phyloP scores from a whole-genome alignment of 2,113 vertebrate genomes.

The Microcebus tavaratra region DNA sequence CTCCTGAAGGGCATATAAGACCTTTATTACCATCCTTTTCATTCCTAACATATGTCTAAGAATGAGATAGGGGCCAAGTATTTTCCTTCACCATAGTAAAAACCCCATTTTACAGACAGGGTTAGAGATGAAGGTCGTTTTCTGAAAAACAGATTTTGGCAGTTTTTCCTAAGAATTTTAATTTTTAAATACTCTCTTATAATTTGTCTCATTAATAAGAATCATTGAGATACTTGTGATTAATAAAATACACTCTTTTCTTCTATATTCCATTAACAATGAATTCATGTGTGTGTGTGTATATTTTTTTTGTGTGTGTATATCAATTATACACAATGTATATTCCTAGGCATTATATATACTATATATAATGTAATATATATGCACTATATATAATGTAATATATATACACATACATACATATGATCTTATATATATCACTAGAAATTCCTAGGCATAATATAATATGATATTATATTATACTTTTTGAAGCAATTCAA shows the following conservation, averaged over 20 bases:
- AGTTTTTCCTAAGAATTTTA: slow-evolving; percentile 53
- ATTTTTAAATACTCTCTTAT: slow-evolving; percentile 45
- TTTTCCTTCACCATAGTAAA: slow-evolving; percentile 51
- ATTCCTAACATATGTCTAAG: slow-evolving; percentile 68
- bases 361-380: too few relatives aligned
- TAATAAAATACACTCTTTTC: slow-evolving; percentile 44
- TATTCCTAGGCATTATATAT: not conserved
- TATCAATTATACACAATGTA: not conserved
- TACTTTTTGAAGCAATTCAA: not conserved
- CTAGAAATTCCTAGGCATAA: not conserved
- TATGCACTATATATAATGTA: not conserved
- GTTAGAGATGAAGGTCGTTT: slow-evolving; percentile 31
- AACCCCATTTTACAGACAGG: slow-evolving; percentile 70
- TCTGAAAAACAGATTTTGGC: slow-evolving; percentile 46
- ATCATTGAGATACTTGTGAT: slow-evolving; percentile 32
- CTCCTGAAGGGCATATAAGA: slow-evolving; percentile 29
- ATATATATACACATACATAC: not conserved
- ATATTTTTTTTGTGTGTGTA: not conserved
- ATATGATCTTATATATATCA: not conserved
- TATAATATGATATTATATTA: not conserved
- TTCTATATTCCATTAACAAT: not conserved
- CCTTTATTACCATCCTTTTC: slow-evolving; percentile 66
- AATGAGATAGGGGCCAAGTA: slow-evolving; percentile 41
- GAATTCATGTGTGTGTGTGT: not conserved
- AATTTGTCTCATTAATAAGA: slow-evolving; percentile 30